Percentiles rank a stretch among this genome's conserved stretches.
Evolutionary conservation across 2,888 invertebrate genomes (phyloP).

Genomic region (Bimastos eiseni): DNA sequence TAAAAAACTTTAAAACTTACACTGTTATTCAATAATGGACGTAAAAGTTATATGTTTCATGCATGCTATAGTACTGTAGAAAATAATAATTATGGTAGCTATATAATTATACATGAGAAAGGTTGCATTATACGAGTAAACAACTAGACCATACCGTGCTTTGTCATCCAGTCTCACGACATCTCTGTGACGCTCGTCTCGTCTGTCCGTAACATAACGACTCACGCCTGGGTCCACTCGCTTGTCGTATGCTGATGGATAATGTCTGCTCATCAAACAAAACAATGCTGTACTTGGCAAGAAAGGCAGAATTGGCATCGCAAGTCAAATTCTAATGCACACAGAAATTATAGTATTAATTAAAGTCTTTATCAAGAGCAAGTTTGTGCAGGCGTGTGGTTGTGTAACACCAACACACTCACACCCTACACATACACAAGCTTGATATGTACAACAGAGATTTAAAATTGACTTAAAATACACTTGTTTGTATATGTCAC

Average conservation of each 20-base stretch:
- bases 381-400: no score
- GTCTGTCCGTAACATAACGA: conserved; percentile 3
- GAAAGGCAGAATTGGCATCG: neutral
- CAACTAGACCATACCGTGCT: neutral
- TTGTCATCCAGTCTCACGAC: conserved; percentile 5
- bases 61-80: neutral
- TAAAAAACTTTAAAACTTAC: neutral
- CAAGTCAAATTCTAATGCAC: neutral
- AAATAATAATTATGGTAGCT: neutral
- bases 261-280: neutral
- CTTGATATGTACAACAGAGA: no score
- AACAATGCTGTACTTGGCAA: neutral
- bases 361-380: neutral
- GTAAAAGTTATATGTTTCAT: neutral
- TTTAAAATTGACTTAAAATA: no score
- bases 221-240: neutral
- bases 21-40: neutral
- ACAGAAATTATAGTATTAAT: neutral
- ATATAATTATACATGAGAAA: no score
- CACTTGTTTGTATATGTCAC: no score
- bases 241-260: neutral
- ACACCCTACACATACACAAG: no score
- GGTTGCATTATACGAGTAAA: no score
- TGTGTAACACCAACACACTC: no score
- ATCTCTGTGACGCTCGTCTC: conserved; percentile 6